Base-by-base conservation (phyloP, 1,140 invertebrate genomes). In the Nasonia longicornis region DNA sequence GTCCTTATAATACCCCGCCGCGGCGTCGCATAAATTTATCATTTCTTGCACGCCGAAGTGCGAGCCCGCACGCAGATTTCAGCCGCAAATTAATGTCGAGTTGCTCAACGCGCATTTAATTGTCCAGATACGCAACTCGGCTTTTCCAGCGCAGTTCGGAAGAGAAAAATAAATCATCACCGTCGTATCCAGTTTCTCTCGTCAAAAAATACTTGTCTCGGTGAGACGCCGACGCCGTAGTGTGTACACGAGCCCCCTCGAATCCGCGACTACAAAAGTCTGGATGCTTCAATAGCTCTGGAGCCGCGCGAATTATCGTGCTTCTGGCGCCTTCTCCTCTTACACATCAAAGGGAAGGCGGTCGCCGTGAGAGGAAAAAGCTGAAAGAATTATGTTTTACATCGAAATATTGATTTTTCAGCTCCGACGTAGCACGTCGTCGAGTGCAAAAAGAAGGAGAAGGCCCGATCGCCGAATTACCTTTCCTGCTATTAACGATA, bases 261-360 rank as follows among this genome's bases (percentile, higher is more conserved):
- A 64, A 76, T 79, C n/a, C 66, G 35, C 64, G 67, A 66, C 71
- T 73, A 79, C 77, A 82, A 82, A 84, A 80, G 58, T 20, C 72
- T 42, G 26, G 74, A 76, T 77, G 66, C 78, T 85, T 83, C 79
- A 83, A 35, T 35, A 35, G 31, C 3, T 35, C 31, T 35, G 31
- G 4, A 35, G 85, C 85, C 79, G 84, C 80, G 82, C 84, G 84
- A 86, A 86, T 86, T 86, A 86, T 78, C 31, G 48, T 80, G 80
- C 84, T 84, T 82, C 71, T 77, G 73, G 83, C 81, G 58, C 81
- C 1, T 22, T 80, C 81, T 67, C n/a, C 8, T 83, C 81, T 63
- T 42, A 63, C 77, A 84, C 82, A 85, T 86, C 84, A 86, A 86
- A 86, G 84, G 79, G 76, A 85, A 66, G 73, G 11, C 22, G 16